These are phyloP conservation scores for Sorex fumeus DNA, from an alignment of 2,113 vertebrate species.

Conservation along the genomic window DNA sequence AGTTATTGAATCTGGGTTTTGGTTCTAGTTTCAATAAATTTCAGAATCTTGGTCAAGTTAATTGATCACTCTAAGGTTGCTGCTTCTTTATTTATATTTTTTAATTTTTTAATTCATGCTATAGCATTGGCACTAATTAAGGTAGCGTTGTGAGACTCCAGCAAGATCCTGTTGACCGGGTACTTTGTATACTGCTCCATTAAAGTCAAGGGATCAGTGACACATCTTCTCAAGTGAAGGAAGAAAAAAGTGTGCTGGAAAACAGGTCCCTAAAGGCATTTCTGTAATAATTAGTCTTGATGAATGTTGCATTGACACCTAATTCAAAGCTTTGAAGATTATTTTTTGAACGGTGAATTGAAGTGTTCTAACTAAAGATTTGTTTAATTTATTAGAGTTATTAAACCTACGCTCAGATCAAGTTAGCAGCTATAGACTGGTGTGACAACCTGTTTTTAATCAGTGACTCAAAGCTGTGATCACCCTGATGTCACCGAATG, in stretches of 20 bases:
- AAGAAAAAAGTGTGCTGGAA: neutral
- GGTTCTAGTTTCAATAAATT: neutral
- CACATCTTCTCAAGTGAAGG: conserved; percentile 16
- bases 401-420: conserved; percentile 89
- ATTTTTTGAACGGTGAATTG: conserved; percentile 64
- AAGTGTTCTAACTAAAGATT: conserved; percentile 86
- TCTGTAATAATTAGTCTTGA: conserved; percentile 2
- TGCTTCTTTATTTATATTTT: neutral
- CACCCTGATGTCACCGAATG: conserved; percentile 93
- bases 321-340: conserved; percentile 63
- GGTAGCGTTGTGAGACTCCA: neutral
- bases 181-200: neutral
- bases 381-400: conserved; percentile 89
- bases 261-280: conserved; percentile 42
- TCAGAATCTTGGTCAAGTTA: conserved; percentile 71
- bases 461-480: conserved; percentile 91
- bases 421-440: conserved; percentile 87
- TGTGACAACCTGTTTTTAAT: conserved; percentile 88
- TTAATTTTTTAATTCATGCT: neutral
- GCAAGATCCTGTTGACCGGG: neutral
- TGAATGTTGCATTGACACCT: conserved; percentile 55
- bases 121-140: neutral
- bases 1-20: neutral
- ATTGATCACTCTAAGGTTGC: conserved; percentile 30
- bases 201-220: neutral